A percentile compares a stretch with the other conserved stretches of the same genome.
phyloP scores from a whole-genome alignment of 2,888 invertebrate genomes.

The Leptinotarsa haldemani region DNA sequence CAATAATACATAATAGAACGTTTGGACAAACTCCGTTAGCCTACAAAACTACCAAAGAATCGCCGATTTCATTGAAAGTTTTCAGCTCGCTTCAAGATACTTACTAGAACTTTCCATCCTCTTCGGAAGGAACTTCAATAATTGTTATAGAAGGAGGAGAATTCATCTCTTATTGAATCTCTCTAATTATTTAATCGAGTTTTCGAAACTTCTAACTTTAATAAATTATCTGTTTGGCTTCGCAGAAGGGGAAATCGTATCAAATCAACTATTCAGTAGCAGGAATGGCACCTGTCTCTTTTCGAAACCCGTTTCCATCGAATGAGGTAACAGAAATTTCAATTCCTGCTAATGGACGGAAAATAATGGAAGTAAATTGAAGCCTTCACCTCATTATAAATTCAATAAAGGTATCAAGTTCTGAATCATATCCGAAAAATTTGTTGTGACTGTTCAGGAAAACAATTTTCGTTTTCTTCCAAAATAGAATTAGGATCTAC shows the following conservation, averaged over 20 bases:
- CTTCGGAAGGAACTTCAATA: slow-evolving; percentile 31
- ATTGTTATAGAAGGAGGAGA: slow-evolving; percentile 33
- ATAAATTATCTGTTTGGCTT: slow-evolving; percentile 34
- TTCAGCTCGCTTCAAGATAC: slow-evolving; percentile 33
- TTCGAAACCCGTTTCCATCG: background rate
- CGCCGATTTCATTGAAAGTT: slow-evolving; percentile 29
- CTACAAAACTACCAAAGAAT: slow-evolving; percentile 1
- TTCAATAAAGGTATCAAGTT: too few relatives aligned
- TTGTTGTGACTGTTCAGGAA: too few relatives aligned
- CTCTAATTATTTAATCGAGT: slow-evolving; percentile 42
- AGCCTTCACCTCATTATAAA: too few relatives aligned
- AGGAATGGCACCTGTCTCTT: background rate
- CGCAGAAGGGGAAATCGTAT: background rate
- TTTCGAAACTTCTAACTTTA: slow-evolving; percentile 26
- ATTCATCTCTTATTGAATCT: slow-evolving; percentile 40
- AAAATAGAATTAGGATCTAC: too few relatives aligned
- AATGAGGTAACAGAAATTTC: background rate
- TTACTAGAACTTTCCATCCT: slow-evolving; percentile 34
- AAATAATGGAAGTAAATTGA: background rate
- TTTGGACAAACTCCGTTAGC: slow-evolving; percentile 11
- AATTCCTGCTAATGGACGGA: background rate
- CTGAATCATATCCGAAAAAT: too few relatives aligned
- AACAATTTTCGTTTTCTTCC: too few relatives aligned
- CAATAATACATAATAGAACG: slow-evolving; percentile 15
- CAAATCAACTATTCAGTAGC: slow-evolving; percentile 11